Evolutionary conservation across 2,113 vertebrate genomes (phyloP), one percentile per base, ranked within the genome.

Genomic region (Dendrocopos noguchii): DNA sequence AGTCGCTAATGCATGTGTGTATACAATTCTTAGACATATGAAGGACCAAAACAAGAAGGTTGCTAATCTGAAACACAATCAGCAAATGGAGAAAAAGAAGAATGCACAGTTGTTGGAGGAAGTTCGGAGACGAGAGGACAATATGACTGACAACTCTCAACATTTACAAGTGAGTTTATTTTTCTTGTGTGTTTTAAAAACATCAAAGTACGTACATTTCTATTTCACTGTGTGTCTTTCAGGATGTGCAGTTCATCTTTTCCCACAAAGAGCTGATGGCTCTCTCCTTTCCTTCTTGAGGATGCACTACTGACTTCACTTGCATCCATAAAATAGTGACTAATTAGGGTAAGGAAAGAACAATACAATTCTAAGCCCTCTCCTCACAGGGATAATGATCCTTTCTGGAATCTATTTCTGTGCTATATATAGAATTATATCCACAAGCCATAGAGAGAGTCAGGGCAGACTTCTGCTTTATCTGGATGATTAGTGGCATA

Each of bases 11-110:
- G 34, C 8, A 3, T 33, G 15, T 96, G 19, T 95, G 55, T 89
- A 50, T 94, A 36, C 87, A 90, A 97, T 97, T 96, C 94, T 90
- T 96, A 99, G 99, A 97, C 98, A 99, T 91, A 98, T 98, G 96
- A 99, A 98, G 92, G 99, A 99, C 91, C 98, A 98, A 96, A 98
- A 96, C 91, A 99, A 99, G 97, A 99, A 98, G 89, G 98, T 98
- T 95, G 98, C 98, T 78, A 98, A 98, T 94, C 97, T 99, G 96
- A 99, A 99, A 96, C 98, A 99, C 96, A 98, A 97, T 71, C 97
- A 98, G 74, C 97, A 98, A 24, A 55, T 98, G 90, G 98, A 99
- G 95, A 98, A 98, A 94, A 99, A 98, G 97, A 98, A 98, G 96
- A 98, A 98, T 71, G 97, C 98, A 13, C 98, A 98, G 79, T 93